A percentile compares a stretch with the other conserved stretches of the same genome.
Conservation (phyloP, 92 coral and sea anemone species). For the Heteractis magnifica region DNA sequence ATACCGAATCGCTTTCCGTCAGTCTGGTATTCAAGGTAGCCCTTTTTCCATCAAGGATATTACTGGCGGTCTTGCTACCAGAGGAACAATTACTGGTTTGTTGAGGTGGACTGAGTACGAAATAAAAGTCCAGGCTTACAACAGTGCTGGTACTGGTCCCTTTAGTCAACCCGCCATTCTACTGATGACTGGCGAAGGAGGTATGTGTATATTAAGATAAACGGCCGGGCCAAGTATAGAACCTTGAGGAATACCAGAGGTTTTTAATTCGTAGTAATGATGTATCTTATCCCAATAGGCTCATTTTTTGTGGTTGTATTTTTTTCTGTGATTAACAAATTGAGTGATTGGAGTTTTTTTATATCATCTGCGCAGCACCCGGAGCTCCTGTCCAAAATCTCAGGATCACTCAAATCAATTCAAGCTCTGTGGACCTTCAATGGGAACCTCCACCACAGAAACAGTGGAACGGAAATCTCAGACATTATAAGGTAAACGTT, state of each 20-base stretch:
- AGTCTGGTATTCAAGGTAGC: slow-evolving; percentile 66
- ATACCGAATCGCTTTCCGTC: slow-evolving; percentile 73
- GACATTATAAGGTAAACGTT: slow-evolving; percentile 62
- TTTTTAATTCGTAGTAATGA: neutral
- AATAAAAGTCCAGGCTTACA: slow-evolving; percentile 81
- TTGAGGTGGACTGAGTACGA: slow-evolving; percentile 81
- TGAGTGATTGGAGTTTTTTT: neutral
- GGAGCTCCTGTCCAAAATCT: slow-evolving; percentile 79
- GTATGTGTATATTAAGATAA: slow-evolving; percentile 35
- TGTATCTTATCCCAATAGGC: neutral
- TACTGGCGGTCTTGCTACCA: slow-evolving; percentile 57
- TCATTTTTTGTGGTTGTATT: neutral
- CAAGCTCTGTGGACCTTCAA: slow-evolving; percentile 77
- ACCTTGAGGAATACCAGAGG: neutral
- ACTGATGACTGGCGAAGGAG: slow-evolving; percentile 87
- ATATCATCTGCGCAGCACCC: slow-evolving; percentile 59
- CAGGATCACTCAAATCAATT: slow-evolving; percentile 60
- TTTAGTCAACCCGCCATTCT: slow-evolving; percentile 52
- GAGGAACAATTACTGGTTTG: slow-evolving; percentile 65
- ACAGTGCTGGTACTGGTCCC: slow-evolving; percentile 85
- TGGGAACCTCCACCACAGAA: slow-evolving; percentile 98
- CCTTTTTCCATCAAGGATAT: slow-evolving; percentile 54
- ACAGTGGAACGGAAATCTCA: slow-evolving; percentile 83
- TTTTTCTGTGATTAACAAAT: neutral
- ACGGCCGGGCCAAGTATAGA: neutral